A percentile compares a stretch with the other conserved stretches of the same genome.
Evolutionary conservation across 1,140 invertebrate genomes (phyloP).

Genomic region (Marisa cornuarietis): DNA sequence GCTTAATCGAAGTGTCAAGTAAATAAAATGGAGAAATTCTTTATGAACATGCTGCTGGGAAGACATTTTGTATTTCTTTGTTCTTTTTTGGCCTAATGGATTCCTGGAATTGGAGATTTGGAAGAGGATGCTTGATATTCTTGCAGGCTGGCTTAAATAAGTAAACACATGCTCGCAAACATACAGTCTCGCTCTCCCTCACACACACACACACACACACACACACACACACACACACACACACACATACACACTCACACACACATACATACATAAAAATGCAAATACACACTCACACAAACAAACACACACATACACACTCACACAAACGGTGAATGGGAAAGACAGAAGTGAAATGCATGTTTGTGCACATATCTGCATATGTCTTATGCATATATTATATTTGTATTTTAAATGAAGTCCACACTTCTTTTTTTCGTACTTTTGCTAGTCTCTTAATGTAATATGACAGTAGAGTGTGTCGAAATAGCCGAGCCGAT

Average conservation of each 20-base stretch:
- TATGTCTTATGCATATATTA: background rate
- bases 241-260: constrained; percentile 13
- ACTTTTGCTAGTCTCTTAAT: background rate
- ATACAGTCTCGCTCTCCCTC: background rate
- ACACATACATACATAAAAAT: too few relatives aligned
- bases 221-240: constrained; percentile 11
- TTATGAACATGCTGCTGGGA: background rate
- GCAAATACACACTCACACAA: too few relatives aligned
- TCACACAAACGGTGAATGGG: background rate
- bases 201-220: constrained; percentile 17
- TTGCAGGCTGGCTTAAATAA: background rate
- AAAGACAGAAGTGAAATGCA: too few relatives aligned
- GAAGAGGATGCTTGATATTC: background rate
- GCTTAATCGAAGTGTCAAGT: background rate
- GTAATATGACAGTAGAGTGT: too few relatives aligned
- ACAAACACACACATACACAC: constrained; percentile 7
- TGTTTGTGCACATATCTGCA: too few relatives aligned
- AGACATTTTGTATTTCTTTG: background rate
- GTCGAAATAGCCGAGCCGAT: background rate
- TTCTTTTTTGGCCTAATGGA: background rate
- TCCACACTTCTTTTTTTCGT: background rate
- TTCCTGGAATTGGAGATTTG: background rate
- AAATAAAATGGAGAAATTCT: background rate
- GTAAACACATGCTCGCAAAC: background rate
- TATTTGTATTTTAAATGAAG: background rate